Evolutionary conservation across 2,888 invertebrate species (phyloP).

Genomic region (Hypolimnas misippus): DNA sequence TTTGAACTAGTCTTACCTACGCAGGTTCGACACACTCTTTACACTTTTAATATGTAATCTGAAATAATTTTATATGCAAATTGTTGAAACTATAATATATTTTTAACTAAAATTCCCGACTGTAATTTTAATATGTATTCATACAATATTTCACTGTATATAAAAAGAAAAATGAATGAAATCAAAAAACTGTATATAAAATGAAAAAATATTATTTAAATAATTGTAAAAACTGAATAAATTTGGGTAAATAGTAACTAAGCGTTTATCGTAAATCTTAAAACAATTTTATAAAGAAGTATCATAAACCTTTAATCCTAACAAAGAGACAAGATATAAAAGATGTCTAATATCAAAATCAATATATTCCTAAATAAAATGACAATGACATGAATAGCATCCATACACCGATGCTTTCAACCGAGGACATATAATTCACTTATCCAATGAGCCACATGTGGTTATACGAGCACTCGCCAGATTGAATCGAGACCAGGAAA

Average conservation of each 20-base stretch:
- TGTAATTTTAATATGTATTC: too few relatives aligned
- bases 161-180: too few relatives aligned
- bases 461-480: constrained; percentile 60
- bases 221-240: background rate
- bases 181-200: too few relatives aligned
- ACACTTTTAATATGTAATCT: background rate
- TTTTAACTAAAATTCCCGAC: too few relatives aligned
- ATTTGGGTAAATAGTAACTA: background rate
- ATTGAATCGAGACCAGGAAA: constrained; percentile 65
- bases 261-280: background rate
- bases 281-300: constrained; percentile 1
- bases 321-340: constrained; percentile 22
- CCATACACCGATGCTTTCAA: constrained; percentile 57
- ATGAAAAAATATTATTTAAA: background rate
- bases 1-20: background rate
- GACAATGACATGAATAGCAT: constrained; percentile 27
- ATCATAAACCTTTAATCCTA: constrained; percentile 9
- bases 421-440: constrained; percentile 72
- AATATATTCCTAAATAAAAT: constrained; percentile 30
- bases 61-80: too few relatives aligned
- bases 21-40: background rate
- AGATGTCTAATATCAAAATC: constrained; percentile 25
- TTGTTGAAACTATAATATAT: too few relatives aligned
- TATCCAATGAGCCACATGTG: constrained; percentile 74
- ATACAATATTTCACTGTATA: too few relatives aligned